Conservation (phyloP, 2,113 vertebrate genomes). For the Sorex fumeus region DNA sequence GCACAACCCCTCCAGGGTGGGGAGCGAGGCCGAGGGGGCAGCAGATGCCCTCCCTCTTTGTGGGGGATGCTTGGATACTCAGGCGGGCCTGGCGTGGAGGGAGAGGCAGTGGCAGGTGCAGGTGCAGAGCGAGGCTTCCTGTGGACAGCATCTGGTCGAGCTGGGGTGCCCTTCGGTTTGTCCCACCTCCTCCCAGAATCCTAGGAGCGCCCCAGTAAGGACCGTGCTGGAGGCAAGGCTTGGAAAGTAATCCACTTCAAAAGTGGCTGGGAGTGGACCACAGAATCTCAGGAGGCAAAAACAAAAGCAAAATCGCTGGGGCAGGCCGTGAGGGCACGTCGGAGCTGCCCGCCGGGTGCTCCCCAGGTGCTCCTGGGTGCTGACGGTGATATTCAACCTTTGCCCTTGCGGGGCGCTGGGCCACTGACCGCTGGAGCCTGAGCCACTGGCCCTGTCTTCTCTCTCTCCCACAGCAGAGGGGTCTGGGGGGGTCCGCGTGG, state of each 20-base stretch:
- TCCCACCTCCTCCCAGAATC: rapidly evolving
- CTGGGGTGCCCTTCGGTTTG: neutral
- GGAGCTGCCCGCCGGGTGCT: no score
- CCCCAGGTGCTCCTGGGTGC: neutral
- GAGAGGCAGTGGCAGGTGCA: no score
- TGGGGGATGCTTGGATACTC: no score
- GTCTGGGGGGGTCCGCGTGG: neutral
- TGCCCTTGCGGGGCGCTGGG: neutral
- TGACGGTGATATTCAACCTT: neutral
- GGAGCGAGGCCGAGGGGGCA: no score
- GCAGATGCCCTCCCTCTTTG: no score
- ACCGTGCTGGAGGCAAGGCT: neutral
- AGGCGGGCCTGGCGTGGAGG: no score
- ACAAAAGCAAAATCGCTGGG: no score
- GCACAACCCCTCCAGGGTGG: no score
- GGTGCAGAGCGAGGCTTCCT: no score
- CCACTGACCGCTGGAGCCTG: neutral
- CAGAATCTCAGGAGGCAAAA: no score
- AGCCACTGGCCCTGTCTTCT: neutral
- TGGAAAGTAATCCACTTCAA: neutral
- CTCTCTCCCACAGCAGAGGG: neutral
- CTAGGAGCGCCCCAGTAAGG: neutral
- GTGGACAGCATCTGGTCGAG: neutral
- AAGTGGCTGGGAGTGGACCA: neutral
- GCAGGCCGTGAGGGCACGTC: neutral